Percentiles rank a stretch among this genome's conserved stretches.
phyloP scores from a whole-genome alignment of 2,113 vertebrate species.

The Prochilodus magdalenae region DNA sequence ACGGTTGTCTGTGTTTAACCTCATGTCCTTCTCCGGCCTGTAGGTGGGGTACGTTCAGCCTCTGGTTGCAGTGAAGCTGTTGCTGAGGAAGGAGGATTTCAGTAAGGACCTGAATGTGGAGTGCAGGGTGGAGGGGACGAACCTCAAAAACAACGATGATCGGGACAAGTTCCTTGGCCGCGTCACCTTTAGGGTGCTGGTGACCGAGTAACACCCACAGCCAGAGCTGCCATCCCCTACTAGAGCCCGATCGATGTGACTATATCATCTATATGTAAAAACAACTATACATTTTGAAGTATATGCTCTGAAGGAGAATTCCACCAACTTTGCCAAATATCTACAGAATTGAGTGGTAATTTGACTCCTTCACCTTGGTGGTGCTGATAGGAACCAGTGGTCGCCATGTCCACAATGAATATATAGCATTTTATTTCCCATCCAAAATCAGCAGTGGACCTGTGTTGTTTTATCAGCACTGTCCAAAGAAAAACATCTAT shows the following conservation, averaged over 20 bases:
- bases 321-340: too few species aligned
- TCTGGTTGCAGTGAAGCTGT: constrained; percentile 90
- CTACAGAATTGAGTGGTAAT: too few species aligned
- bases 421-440: too few species aligned
- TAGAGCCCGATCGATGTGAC: background rate
- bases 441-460: too few species aligned
- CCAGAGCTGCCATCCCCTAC: background rate
- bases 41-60: constrained; percentile 92
- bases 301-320: too few species aligned
- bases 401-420: too few species aligned
- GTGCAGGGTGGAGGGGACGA: constrained; percentile 87
- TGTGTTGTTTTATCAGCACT: too few species aligned
- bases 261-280: background rate
- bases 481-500: too few species aligned
- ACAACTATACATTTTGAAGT: too few species aligned
- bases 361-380: too few species aligned
- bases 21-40: constrained; percentile 13
- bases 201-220: constrained; percentile 74
- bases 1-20: background rate
- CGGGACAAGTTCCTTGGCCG: constrained; percentile 97
- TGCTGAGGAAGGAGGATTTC: constrained; percentile 75
- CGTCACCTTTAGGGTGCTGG: constrained; percentile 87
- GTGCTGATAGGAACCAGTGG: too few species aligned
- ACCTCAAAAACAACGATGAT: constrained; percentile 88
- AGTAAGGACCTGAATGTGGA: constrained; percentile 86